Evolutionary conservation across 30 jellyfish, hydroid and myxozoan species (phyloP), one percentile per base, ranked within the genome.

Genomic region (Nemopilema nomurai): DNA sequence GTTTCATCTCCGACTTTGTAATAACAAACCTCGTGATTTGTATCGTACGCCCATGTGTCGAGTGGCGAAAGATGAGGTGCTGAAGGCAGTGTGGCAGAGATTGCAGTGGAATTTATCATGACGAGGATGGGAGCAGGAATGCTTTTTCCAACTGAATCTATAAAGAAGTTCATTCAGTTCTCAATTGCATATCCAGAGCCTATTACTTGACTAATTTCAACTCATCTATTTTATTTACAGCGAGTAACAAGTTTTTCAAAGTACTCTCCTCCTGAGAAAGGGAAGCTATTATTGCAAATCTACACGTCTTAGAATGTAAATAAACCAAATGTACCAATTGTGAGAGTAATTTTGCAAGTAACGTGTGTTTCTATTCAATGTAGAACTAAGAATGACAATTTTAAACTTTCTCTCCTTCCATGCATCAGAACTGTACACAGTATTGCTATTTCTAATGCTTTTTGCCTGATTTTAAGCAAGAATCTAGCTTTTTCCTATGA

Each of bases 21-120:
- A 32, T 53, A 77, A 41, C 63, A 50, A 26, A 77, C 52, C 9
- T 77, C 87, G 25, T 62, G 28, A 22, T 57, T 77, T 31, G 28
- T 65, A 1, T 52, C 23, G 67, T 77, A 77, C 29, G 67, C 62
- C 87, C 87, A 77, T 0, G 53, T 16, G 26, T 77, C 78, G 21
- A 49, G 19, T 27, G 87, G 87, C 13, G 87, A 77, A 18, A 77
- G 76, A 67, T 53, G 62, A 24, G 87, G 87, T 8, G 69, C 20
- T 62, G 87, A 62, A 16, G 87, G 76, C 76, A 77, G 51, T 21
- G 41, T 27, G 20, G 26, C 67, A 9, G 69, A 24, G 16, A 77
- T 77, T 8, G 77, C 87, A 24, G 87, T 77, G 0, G 87, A 62
- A 26, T 77, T 77, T 24, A 77, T 23, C 87, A 77, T 77, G 41